phyloP scores from a whole-genome alignment of 2,888 invertebrate species.

The Yponomeuta cagnagella region DNA sequence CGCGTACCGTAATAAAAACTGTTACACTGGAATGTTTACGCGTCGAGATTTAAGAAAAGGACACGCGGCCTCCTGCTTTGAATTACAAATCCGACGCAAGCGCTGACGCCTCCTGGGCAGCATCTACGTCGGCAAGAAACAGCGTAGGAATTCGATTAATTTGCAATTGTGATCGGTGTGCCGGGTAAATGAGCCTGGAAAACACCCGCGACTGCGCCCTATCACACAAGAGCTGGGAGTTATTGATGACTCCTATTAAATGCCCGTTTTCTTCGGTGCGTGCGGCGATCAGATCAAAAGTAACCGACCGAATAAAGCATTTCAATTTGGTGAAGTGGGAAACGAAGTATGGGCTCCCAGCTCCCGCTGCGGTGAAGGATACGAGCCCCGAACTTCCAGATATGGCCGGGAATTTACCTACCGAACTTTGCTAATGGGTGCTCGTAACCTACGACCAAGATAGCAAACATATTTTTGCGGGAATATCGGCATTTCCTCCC shows the following conservation, averaged over 20 bases:
- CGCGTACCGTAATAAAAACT: slow-evolving; percentile 34
- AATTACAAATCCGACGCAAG: slow-evolving; percentile 50
- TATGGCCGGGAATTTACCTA: slow-evolving; percentile 32
- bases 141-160: slow-evolving; percentile 67
- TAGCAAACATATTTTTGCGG: slow-evolving; percentile 11
- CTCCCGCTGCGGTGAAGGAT: slow-evolving; percentile 45
- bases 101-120: neutral
- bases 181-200: slow-evolving; percentile 46
- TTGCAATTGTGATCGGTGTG: slow-evolving; percentile 69
- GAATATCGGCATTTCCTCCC: slow-evolving; percentile 2
- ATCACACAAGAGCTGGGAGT: slow-evolving; percentile 28
- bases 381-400: slow-evolving; percentile 35
- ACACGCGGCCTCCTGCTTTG: slow-evolving; percentile 44
- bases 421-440: slow-evolving; percentile 31
- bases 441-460: slow-evolving; percentile 16
- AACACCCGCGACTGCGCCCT: slow-evolving; percentile 46
- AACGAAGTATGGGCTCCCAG: slow-evolving; percentile 53
- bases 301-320: slow-evolving; percentile 65
- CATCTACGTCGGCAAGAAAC: slow-evolving; percentile 34
- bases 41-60: slow-evolving; percentile 43
- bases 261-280: slow-evolving; percentile 60
- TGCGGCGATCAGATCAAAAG: slow-evolving; percentile 38
- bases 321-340: slow-evolving; percentile 62
- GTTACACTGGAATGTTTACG: slow-evolving; percentile 25
- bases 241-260: slow-evolving; percentile 75